Evolutionary conservation across 2,797 vertebrate species (phyloP), one percentile per base, ranked within the genome.

Genomic region (Nyctibius grandis): DNA sequence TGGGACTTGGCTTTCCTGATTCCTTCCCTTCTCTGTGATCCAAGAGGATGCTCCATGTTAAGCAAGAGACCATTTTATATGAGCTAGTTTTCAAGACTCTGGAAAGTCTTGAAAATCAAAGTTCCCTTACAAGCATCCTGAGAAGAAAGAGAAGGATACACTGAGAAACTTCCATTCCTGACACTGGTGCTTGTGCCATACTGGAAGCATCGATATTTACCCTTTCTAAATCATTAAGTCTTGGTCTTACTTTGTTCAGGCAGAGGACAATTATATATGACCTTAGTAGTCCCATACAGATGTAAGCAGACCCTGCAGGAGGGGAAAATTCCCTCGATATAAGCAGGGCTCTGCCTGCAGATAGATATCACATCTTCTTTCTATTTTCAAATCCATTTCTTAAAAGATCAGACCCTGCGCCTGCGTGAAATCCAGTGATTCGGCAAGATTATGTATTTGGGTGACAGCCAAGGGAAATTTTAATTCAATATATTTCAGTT

Each of bases 231-330:
- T 11, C 19, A 11, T 10, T 63, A 40, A 51, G 11, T 11, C 34
- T 33, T 25, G 20, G 13, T n/a, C 33, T 59, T 31, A 36, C 12
- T 56, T 7, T 67, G 9, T 31, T 57, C 23, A 22, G 51, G 7
- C 29, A 18, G 31, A 26, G 20, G 8, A 56, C 4, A 57, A 23
- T 36, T 76, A 12, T 23, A 9, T 8, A 33, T 0, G 2, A 48
- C 34, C 44, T 38, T 5, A 1, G 4, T 11, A 63, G 10, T 57
- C 26, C 23, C 0, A 0, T 14, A 13, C 3, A n/a, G 29, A 61
- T 3, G 3, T 17, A 59, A 61, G n/a, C 19, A 42, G 22, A 70
- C 10, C 12, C 20, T 74, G 12, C 8, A 81, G 44, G 29, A 51
- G 25, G 11, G 11, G 15, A 67, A 72, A 63, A 17, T 8, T 44